Percentiles rank a stretch among this genome's conserved stretches.
Conservation (phyloP, 2,113 vertebrate species). For the Ammodramus savannarum region DNA sequence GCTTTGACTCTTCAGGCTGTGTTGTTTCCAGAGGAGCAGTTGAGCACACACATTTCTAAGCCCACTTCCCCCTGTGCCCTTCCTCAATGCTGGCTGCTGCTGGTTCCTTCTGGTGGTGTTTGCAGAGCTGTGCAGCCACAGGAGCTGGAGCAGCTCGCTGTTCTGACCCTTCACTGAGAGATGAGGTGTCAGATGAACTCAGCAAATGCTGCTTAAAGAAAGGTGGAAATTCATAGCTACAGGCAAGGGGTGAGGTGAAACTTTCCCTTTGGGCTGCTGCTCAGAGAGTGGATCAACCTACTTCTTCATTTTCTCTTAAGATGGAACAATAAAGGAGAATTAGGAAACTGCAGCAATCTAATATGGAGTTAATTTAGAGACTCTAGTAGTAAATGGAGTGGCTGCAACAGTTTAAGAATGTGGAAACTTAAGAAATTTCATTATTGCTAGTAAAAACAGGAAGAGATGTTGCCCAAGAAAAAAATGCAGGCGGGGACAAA, state of each 20-base stretch:
- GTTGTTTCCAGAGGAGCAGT: neutral
- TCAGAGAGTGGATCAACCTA: neutral
- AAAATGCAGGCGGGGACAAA: neutral
- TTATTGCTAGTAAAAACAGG: neutral
- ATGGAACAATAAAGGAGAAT: neutral
- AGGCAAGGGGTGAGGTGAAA: neutral
- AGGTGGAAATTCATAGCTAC: neutral
- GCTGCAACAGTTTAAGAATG: neutral
- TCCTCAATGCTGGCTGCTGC: neutral
- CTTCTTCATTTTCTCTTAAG: neutral
- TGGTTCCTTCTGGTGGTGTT: neutral
- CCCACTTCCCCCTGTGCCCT: neutral
- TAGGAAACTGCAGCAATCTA: neutral
- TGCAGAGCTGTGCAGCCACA: neutral
- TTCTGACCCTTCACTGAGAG: neutral
- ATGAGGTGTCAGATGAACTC: neutral
- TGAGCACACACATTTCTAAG: fast-evolving
- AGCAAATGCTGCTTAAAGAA: neutral
- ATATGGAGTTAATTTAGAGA: neutral
- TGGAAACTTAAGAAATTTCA: neutral
- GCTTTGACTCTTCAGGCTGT: neutral
- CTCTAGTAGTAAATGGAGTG: neutral
- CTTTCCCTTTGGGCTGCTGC: neutral
- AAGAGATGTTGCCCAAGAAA: neutral
- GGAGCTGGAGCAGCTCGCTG: neutral